Base-by-base conservation (phyloP, 2,113 vertebrate species). In the Polypterus senegalus region DNA sequence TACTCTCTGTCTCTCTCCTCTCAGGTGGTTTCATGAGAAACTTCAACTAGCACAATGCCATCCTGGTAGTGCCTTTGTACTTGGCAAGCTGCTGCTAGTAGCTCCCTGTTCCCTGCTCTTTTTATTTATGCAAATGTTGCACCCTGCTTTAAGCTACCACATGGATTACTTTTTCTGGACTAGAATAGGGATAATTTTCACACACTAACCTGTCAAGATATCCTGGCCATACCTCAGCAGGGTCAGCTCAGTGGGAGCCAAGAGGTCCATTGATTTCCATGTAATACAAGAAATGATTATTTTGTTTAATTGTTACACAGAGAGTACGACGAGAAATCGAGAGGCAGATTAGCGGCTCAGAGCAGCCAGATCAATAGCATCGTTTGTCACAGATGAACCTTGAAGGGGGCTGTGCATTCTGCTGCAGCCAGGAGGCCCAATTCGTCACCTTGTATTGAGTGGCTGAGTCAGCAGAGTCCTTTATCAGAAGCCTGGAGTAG, bases 281-380 rank as follows among this genome's bases (percentile, higher is more conserved):
- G 94, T 93, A 91, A 90, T 82, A 96, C 90, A 94, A 91, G 88
- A 96, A 97, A 97, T 92, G 88, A 91, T 91, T 92, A 86, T 82
- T 86, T 77, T 79, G 77, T 79, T 88, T 93, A 91, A 91, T 91
- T 93, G 92, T 92, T 89, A 87, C 86, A 83, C 84, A 86, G 86
- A 77, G 72, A 82, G 83, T 80, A 85, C 82, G 86, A 79, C 81
- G 79, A 84, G 89, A 91, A 93, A 91, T 90, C 86, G 86, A 84
- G 88, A 75, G 74, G 71, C 76, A 72, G 84, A 72, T 92, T 94
- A 87, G 94, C 90, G 86, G 88, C 87, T 86, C 85, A 79, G 64
- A 87, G 86, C 79, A 87, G 83, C 84, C 82, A 66, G 76, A 95
- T 97, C 93, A 87, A 97, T 96, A 90, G 75, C 73, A 90, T 79